These are phyloP conservation scores for Aleadryas rufinucha DNA, from an alignment of 2,113 vertebrate species.

Conservation along the genomic window DNA sequence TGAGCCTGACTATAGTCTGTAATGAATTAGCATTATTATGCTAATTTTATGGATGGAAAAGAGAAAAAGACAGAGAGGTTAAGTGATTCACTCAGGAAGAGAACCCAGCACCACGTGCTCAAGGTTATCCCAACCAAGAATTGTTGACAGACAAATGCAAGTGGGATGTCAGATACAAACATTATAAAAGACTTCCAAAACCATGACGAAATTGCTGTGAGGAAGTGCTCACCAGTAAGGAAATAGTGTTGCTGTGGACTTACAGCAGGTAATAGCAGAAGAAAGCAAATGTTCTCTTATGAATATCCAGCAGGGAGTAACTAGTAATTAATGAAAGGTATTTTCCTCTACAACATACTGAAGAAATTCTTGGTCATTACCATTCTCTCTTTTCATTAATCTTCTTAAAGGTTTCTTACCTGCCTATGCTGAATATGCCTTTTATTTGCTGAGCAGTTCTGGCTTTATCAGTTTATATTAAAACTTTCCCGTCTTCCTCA, in stretches of 20 bases:
- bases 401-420: background rate
- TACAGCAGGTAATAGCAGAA: background rate
- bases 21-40: conserved; percentile 36
- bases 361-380: background rate
- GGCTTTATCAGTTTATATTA: background rate
- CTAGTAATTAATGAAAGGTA: background rate
- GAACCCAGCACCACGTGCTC: background rate
- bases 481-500: background rate
- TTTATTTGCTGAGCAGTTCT: background rate
- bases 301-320: background rate
- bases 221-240: background rate
- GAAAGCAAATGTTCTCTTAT: background rate
- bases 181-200: background rate
- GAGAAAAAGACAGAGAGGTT: conserved; percentile 4
- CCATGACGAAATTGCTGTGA: background rate
- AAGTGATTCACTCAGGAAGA: background rate
- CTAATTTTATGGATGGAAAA: conserved; percentile 33
- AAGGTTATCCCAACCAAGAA: background rate
- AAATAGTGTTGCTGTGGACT: background rate
- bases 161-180: background rate
- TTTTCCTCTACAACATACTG: background rate
- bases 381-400: background rate
- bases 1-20: conserved; percentile 15
- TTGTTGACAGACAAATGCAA: background rate
- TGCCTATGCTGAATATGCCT: background rate